Conservation (phyloP, 2,888 invertebrate species). For the Torymus aiolomorphi region DNA sequence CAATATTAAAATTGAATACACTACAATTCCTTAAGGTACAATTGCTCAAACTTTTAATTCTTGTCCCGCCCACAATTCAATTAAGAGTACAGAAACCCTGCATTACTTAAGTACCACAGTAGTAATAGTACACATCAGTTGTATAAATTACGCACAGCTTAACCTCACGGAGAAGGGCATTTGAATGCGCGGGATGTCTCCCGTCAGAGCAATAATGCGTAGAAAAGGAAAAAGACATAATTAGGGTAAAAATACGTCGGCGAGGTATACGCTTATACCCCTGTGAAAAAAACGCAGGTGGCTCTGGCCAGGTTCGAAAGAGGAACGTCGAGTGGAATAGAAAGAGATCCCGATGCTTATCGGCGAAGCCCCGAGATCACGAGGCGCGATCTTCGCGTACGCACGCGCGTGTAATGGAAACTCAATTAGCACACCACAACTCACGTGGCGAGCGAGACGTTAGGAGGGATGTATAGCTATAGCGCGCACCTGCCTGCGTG, state of each 20-base stretch:
- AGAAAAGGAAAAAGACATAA: conserved; percentile 32
- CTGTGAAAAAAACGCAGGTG: conserved; percentile 49
- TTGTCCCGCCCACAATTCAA: conserved; percentile 37
- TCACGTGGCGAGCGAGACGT: conserved; percentile 37
- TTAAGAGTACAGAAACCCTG: conserved; percentile 42
- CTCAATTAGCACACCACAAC: conserved; percentile 64
- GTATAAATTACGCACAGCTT: too few relatives aligned
- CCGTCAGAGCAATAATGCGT: conserved; percentile 15
- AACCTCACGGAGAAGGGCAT: not conserved
- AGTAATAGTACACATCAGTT: too few relatives aligned
- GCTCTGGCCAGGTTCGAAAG: not conserved
- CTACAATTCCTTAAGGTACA: too few relatives aligned
- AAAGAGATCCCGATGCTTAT: conserved; percentile 56
- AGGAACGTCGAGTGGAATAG: conserved; percentile 20
- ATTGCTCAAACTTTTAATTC: too few relatives aligned
- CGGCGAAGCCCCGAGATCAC: conserved; percentile 35
- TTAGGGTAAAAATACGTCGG: conserved; percentile 17
- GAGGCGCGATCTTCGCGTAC: not conserved
- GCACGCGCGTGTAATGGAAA: conserved; percentile 62
- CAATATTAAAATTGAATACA: too few relatives aligned
- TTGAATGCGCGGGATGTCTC: conserved; percentile 9
- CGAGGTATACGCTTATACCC: not conserved
- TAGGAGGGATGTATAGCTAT: not conserved
- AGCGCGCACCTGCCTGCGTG: conserved; percentile 31
- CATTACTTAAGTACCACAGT: conserved; percentile 45